These are phyloP conservation scores for Acanthurus tractus DNA, from an alignment of 2,797 vertebrate species.

Conservation along the genomic window DNA sequence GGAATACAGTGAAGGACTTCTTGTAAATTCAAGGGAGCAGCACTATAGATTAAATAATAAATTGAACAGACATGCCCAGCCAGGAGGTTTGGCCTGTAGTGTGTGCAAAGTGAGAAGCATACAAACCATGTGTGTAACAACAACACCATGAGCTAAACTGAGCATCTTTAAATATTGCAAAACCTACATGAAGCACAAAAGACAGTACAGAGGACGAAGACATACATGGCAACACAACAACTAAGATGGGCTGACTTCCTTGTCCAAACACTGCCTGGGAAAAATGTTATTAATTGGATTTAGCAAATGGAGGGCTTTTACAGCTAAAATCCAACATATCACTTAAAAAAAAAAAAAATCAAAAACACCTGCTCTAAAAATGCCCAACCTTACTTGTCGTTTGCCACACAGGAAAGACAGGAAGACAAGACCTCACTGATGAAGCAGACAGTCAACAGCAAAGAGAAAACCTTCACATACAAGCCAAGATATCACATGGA, in stretches of 20 bases:
- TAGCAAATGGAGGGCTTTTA: slow-evolving; percentile 10
- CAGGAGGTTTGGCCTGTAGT: slow-evolving; percentile 1
- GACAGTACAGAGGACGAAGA: slow-evolving; percentile 43
- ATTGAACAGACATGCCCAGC: slow-evolving; percentile 30
- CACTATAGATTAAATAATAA: slow-evolving; percentile 15
- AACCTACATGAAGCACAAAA: slow-evolving; percentile 33
- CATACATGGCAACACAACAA: slow-evolving; percentile 70
- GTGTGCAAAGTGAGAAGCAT: slow-evolving; percentile 24
- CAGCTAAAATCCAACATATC: slow-evolving; percentile 22
- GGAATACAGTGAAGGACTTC: slow-evolving; percentile 43
- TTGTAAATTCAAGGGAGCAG: slow-evolving; percentile 47
- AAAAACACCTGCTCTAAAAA: slow-evolving; percentile 17
- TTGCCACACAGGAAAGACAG: slow-evolving; percentile 66
- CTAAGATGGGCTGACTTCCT: slow-evolving; percentile 46
- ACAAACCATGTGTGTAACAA: slow-evolving; percentile 28
- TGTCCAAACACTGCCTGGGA: slow-evolving; percentile 9
- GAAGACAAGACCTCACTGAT: slow-evolving; percentile 41
- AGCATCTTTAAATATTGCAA: slow-evolving; percentile 12
- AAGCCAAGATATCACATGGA: slow-evolving; percentile 41
- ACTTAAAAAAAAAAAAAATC: neutral
- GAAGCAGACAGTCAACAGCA: slow-evolving; percentile 50
- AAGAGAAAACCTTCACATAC: slow-evolving; percentile 40
- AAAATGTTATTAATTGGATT: slow-evolving; percentile 23
- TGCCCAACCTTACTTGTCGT: slow-evolving; percentile 60
- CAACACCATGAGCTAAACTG: slow-evolving; percentile 13